These are phyloP conservation scores for Manis pentadactyla DNA, from an alignment of 2,797 vertebrate species.

Conservation along the genomic window DNA sequence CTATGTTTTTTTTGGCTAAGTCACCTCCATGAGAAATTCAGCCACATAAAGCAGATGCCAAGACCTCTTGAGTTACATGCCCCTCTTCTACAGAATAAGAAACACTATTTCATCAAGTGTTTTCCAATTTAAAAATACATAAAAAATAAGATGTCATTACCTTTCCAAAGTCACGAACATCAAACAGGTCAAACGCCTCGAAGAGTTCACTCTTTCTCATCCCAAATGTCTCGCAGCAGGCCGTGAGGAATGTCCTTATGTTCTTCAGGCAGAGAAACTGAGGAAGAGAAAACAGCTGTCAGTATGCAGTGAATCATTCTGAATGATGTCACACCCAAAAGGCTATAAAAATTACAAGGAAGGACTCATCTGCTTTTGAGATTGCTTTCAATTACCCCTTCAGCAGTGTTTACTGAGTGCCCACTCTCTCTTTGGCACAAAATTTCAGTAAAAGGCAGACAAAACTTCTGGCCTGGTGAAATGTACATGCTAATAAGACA, in stretches of 20 bases:
- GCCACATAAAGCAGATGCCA: background rate
- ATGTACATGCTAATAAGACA: background rate
- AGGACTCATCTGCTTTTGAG: background rate
- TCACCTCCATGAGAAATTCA: background rate
- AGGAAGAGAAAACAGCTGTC: constrained; percentile 1
- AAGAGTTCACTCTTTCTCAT: constrained; percentile 99
- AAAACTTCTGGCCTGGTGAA: background rate
- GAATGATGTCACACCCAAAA: background rate
- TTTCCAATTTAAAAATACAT: background rate
- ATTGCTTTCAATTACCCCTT: background rate
- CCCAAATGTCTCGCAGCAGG: constrained; percentile 93
- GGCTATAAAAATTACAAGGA: background rate
- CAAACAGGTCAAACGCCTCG: constrained; percentile 98
- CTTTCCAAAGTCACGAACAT: constrained; percentile 99
- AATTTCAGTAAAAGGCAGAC: no score
- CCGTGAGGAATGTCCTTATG: constrained; percentile 95
- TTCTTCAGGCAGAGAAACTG: constrained; percentile 99
- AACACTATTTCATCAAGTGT: background rate
- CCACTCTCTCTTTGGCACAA: background rate
- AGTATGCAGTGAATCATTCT: background rate
- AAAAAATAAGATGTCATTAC: constrained; percentile 85
- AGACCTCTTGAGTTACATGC: background rate
- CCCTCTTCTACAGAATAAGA: background rate
- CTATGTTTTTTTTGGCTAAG: background rate
- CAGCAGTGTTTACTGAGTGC: background rate